Conservation (phyloP, 1,140 invertebrate genomes). For the Saccostrea glomerata region DNA sequence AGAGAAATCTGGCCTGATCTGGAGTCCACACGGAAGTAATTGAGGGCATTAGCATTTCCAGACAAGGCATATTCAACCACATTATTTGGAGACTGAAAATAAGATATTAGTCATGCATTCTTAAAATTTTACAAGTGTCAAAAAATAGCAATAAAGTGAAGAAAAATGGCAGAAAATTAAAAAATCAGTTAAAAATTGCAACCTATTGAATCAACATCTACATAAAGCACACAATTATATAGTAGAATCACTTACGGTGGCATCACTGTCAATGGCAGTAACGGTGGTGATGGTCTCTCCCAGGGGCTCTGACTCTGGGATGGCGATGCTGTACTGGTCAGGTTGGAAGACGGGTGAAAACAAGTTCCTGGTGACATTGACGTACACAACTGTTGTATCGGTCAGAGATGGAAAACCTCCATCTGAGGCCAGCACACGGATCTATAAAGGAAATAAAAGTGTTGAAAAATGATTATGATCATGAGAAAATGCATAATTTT, state of each 20-base stretch:
- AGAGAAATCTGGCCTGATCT: constrained; percentile 54
- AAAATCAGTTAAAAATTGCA: not conserved
- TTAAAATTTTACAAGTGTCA: not conserved
- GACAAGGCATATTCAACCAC: constrained; percentile 42
- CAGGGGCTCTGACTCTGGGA: constrained; percentile 49
- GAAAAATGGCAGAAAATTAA: not conserved
- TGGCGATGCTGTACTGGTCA: constrained; percentile 39
- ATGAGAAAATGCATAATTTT: not conserved
- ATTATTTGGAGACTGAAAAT: constrained; percentile 51
- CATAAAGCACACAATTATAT: not conserved
- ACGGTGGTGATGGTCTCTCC: constrained; percentile 43
- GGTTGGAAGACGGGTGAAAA: constrained; percentile 50
- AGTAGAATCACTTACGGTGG: constrained; percentile 31
- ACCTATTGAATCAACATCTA: not conserved
- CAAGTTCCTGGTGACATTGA: constrained; percentile 60
- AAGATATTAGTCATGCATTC: not conserved
- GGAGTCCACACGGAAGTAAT: constrained; percentile 57
- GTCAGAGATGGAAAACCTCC: constrained; percentile 55
- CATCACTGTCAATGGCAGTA: constrained; percentile 49
- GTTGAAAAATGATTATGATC: not conserved
- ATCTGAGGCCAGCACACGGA: constrained; percentile 62
- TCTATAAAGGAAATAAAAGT: constrained; percentile 49
- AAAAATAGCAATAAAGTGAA: too few species aligned
- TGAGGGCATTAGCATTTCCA: constrained; percentile 45
- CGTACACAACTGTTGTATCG: constrained; percentile 48